Evolutionary conservation across 1,140 invertebrate genomes (phyloP), one percentile per base, ranked within the genome.

Genomic region (Habropoda laboriosa): DNA sequence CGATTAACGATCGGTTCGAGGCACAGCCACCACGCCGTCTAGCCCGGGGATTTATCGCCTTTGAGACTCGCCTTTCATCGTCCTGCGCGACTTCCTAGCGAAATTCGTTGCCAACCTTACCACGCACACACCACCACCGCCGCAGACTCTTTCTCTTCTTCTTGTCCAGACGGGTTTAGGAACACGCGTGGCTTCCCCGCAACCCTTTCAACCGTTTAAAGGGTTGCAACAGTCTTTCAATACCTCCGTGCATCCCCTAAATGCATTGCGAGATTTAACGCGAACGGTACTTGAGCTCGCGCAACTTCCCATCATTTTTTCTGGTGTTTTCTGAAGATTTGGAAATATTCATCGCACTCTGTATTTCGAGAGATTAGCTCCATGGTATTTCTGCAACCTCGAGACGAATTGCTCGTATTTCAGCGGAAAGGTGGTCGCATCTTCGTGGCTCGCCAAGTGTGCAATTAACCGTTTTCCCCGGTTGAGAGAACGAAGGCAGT

Each of bases 1-100:
- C 77, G 58, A 81, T 70, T 32, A 81, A 53, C 47, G 64, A 81
- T 79, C 57, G 57, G 38, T 30, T 40, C 24, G 66, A 61, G 30
- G 7, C 24, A 7, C n/a, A 63, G 24, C n/a, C 38, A n/a, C n/a
- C 38, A n/a, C 16, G 76, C 7, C 40, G 47, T 58, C 30, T 18
- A n/a, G 63, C 32, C 30, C 2, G 1, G 3, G 30, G 66, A 81
- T 81, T 81, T 70, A 81, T 77, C 66, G 40, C 32, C 12, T 53
- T 47, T 70, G 49, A 80, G 67, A 66, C 40, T 27, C 35, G 60
- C 24, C 35, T 42, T 51, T 53, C 35, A 38, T 35, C n/a, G 72
- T 24, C 63, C 66, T 35, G 30, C 13, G 51, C 67, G 75, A 80
- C 67, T 51, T 76, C 38, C 32, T n/a, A n/a, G n/a, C n/a, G n/a